Evolutionary conservation across 64 coral and sea anemone genomes (phyloP), one percentile per base, ranked within the genome.

Genomic region (Pocillopora verrucosa): DNA sequence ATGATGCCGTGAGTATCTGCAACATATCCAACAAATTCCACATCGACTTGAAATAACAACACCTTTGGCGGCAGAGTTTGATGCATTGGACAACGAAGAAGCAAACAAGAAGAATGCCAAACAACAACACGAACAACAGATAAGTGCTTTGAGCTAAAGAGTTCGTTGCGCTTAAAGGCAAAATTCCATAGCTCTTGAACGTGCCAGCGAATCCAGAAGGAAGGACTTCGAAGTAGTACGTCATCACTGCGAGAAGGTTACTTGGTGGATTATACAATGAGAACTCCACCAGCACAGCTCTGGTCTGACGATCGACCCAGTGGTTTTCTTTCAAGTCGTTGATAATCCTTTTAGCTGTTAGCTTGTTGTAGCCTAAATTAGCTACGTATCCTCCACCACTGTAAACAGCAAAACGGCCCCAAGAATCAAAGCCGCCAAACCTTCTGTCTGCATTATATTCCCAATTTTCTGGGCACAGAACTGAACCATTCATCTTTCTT

Each of bases 251-350:
- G n/a, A 85, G 35, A 7, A 94, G 61, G 13, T 90, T 80, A 36
- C 57, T 13, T 22, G 84, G 58, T 11, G 74, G 57, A 60, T 94
- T 86, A 41, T 79, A 90, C 7, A 90, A 16, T 35, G 88, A 63
- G 56, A 90, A 87, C 60, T 94, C 92, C 7, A 94, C 25, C 22
- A 90, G 61, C 45, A 90, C 86, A 17, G 75, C 88, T 36, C 88
- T 86, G 16, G 92, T 87, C 41, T 94, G 88, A 20, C 56, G 26
- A 69, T 94, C 92, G 9, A 94, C 72, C 92, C 92, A 94, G 22
- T 58, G 41, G 20, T 94, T 94, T 9, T 17, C n/a, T 10, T 45
- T 16, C 4, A 94, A 65, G 16, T 90, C 92, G 10, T 76, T 65
- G 16, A 90, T 59, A 34, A 94, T 60, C 30, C 17, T 1, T 20